Evolutionary conservation across 2,113 vertebrate species (phyloP), one percentile per base, ranked within the genome.

Genomic region (Ictalurus furcatus): DNA sequence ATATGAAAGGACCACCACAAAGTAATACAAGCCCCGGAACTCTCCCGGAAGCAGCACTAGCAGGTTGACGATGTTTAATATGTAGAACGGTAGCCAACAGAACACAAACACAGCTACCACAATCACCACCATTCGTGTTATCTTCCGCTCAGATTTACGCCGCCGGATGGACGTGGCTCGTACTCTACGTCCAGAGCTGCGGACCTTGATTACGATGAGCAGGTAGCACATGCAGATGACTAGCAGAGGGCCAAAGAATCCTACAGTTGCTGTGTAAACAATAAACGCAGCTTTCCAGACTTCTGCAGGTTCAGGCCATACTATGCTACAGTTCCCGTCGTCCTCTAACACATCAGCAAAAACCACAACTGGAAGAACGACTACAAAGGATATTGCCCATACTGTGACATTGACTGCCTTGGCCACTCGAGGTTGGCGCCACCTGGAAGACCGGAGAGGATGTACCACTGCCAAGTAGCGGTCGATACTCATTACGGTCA

Each of bases 61-160:
- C 1, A 99, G 97, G 16, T 98, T 99, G 93, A 98, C 93, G 21
- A 99, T 97, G 91, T 99, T 99, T 91, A 99, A 96, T 56, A 96
- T 90, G 0, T 99, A 99, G 94, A 99, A 99, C 0, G 98, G 98
- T 0, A 99, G 94, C 98, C 98, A 99, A 92, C 98, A 99, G 86
- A 99, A 94, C 78, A 99, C 93, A 0, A 99, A 99, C 85, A 97
- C 98, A 0, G 95, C 97, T 90, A 99, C 98, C 52, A 99, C 97
- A 0, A 97, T 95, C n/a, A 99, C 97, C 85, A 99, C 98, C 98
- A 99, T 99, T 88, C 95, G 95, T 0, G 98, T 99, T 92, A 99
- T 96, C 85, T 97, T 96, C 86, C 97, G 96, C 89, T 99, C 98
- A 0, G 98, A 99, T 71, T 96, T 96, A 88, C 96, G 96, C 79